Evolutionary conservation across 2,113 vertebrate species (phyloP).

Genomic region (Maccullochella peelii): DNA sequence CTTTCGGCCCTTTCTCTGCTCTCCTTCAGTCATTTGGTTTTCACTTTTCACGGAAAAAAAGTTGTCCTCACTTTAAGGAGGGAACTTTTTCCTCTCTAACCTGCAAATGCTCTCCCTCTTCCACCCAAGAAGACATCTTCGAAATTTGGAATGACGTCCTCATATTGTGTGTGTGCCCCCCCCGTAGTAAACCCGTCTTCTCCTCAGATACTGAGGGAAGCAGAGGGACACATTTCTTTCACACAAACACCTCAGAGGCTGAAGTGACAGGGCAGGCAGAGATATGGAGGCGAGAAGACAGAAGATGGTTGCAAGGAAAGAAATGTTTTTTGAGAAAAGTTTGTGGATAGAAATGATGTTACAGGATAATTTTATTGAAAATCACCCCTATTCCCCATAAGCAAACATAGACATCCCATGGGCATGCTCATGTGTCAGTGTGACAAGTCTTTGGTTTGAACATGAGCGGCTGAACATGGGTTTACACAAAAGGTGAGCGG

Average conservation of each 20-base stretch:
- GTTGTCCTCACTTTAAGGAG: conserved; percentile 76
- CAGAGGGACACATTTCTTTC: conserved; percentile 10
- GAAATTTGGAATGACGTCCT: conserved; percentile 77
- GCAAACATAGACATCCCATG: conserved; percentile 73
- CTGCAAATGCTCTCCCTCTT: conserved; percentile 28
- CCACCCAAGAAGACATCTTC: conserved; percentile 72
- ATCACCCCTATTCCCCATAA: conserved; percentile 78
- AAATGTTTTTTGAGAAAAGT: conserved; percentile 65
- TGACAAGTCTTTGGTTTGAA: conserved; percentile 72
- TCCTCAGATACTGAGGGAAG: conserved; percentile 45
- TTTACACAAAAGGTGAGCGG: conserved; percentile 55
- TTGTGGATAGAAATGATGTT: conserved; percentile 66
- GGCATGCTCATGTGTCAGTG: conserved; percentile 42
- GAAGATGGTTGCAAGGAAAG: conserved; percentile 43
- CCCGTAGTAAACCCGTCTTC: neutral
- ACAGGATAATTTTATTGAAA: conserved; percentile 81
- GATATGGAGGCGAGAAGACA: conserved; percentile 38
- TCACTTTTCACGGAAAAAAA: conserved; percentile 31
- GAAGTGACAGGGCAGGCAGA: conserved; percentile 30
- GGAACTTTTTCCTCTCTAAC: conserved; percentile 47
- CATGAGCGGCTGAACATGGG: conserved; percentile 56
- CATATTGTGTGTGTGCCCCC: neutral
- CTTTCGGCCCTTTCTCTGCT: conserved; percentile 76
- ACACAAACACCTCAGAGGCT: conserved; percentile 37
- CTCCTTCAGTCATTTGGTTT: conserved; percentile 47